Percentiles rank a stretch among this genome's conserved stretches.
Conservation (phyloP, 2,888 invertebrate genomes). For the Xiphydria camelus region DNA sequence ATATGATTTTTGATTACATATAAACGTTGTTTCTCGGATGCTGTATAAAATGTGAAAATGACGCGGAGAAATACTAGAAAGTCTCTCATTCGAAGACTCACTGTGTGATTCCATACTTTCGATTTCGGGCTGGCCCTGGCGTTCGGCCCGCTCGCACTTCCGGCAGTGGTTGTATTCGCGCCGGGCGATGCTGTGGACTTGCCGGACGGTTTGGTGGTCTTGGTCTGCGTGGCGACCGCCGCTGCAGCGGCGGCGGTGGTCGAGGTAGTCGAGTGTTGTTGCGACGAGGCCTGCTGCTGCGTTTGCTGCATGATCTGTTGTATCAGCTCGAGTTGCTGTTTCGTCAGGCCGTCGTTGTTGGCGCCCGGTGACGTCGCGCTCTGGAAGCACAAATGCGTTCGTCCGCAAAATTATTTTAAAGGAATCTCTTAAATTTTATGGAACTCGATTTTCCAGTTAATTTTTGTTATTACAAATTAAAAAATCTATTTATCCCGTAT, state of each 20-base stretch:
- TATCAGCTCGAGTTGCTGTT: constrained; percentile 75
- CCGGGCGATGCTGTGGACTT: constrained; percentile 48
- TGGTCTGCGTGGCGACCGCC: constrained; percentile 57
- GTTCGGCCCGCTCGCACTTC: constrained; percentile 32
- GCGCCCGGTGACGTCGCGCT: constrained; percentile 56
- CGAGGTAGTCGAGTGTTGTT: constrained; percentile 32
- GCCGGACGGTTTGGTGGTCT: constrained; percentile 51
- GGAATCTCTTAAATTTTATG: too few relatives aligned
- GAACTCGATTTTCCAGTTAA: too few relatives aligned
- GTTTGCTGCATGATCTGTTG: constrained; percentile 79
- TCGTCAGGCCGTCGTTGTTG: constrained; percentile 70
- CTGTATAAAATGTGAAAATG: too few relatives aligned
- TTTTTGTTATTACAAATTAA: too few relatives aligned
- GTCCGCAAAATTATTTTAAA: too few relatives aligned
- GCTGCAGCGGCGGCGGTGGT: constrained; percentile 30
- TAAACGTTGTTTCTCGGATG: too few relatives aligned
- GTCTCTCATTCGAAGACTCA: constrained; percentile 47
- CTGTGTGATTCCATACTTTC: constrained; percentile 63
- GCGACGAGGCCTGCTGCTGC: constrained; percentile 63
- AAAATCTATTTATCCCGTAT: too few relatives aligned
- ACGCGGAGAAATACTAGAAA: too few relatives aligned
- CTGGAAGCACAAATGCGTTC: too few relatives aligned
- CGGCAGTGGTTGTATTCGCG: constrained; percentile 32
- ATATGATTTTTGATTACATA: too few relatives aligned
- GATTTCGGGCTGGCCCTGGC: constrained; percentile 58